Conservation (phyloP, 2,113 vertebrate species). For the Suncus etruscus region DNA sequence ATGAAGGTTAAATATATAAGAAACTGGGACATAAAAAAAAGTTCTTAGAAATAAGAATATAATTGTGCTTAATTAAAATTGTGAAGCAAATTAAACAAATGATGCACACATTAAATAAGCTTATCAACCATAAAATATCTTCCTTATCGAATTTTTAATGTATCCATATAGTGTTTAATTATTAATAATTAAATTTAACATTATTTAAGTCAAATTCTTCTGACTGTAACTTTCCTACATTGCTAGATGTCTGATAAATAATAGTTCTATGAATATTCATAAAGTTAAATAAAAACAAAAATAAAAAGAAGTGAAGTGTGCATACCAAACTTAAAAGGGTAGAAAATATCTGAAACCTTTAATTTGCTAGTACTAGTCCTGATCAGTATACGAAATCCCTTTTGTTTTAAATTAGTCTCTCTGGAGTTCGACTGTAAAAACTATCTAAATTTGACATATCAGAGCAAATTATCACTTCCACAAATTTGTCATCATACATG, state of each 20-base stretch:
- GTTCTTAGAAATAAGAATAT: background rate
- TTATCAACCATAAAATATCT: background rate
- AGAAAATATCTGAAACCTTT: constrained; percentile 3
- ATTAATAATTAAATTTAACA: background rate
- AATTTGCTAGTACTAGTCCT: constrained; percentile 4
- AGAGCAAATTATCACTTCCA: constrained; percentile 50
- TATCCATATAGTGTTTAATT: background rate
- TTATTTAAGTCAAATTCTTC: constrained; percentile 36
- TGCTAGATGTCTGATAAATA: constrained; percentile 8
- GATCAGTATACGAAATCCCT: background rate
- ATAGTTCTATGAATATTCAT: background rate
- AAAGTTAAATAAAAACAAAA: background rate
- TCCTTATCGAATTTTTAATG: background rate
- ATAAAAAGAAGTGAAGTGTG: background rate
- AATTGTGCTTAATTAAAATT: background rate
- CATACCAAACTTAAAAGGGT: background rate
- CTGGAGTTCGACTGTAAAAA: background rate
- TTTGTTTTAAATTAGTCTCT: constrained; percentile 23
- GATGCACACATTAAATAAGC: too few relatives aligned
- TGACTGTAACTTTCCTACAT: background rate
- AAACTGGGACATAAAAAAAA: background rate
- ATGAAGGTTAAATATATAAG: background rate
- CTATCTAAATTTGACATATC: too few relatives aligned
- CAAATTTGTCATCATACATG: constrained; percentile 50
- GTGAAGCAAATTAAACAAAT: background rate